A percentile compares a stretch with the other conserved stretches of the same genome.
Evolutionary conservation across 2,113 vertebrate species (phyloP).

Genomic region (Rhabdornis inornatus): DNA sequence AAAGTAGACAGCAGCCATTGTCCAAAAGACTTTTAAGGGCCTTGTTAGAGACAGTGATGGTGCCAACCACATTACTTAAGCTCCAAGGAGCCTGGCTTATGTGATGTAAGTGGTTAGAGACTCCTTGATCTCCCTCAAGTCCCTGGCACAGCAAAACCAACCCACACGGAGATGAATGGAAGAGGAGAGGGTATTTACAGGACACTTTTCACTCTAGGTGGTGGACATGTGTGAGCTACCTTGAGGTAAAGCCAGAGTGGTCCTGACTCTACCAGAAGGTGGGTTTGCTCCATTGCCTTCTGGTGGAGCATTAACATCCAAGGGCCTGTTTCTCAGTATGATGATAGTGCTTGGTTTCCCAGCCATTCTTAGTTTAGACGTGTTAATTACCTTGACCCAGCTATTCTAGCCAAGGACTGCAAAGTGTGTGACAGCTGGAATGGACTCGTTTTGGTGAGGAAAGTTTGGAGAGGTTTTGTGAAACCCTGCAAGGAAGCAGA

Average conservation of each 20-base stretch:
- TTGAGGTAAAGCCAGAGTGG: not conserved
- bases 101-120: not conserved
- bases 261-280: not conserved
- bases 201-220: not conserved
- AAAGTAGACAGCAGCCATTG: fast-evolving
- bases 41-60: not conserved
- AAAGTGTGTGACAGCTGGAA: fast-evolving
- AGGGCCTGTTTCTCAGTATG: not conserved
- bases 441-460: not conserved
- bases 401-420: not conserved
- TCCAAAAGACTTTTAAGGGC: not conserved
- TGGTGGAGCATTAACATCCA: fast-evolving
- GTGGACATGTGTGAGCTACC: fast-evolving
- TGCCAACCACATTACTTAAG: not conserved
- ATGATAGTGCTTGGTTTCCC: not conserved
- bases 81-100: not conserved
- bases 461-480: not conserved
- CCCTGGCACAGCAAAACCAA: not conserved
- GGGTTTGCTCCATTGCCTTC: not conserved
- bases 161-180: not conserved
- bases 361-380: not conserved
- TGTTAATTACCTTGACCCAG: not conserved
- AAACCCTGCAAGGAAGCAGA: not conserved
- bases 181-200: not conserved
- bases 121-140: not conserved